Percentiles rank a stretch among this genome's conserved stretches.
phyloP scores from a whole-genome alignment of 2,113 vertebrate species.

The Forbesichthys papilliferus region DNA sequence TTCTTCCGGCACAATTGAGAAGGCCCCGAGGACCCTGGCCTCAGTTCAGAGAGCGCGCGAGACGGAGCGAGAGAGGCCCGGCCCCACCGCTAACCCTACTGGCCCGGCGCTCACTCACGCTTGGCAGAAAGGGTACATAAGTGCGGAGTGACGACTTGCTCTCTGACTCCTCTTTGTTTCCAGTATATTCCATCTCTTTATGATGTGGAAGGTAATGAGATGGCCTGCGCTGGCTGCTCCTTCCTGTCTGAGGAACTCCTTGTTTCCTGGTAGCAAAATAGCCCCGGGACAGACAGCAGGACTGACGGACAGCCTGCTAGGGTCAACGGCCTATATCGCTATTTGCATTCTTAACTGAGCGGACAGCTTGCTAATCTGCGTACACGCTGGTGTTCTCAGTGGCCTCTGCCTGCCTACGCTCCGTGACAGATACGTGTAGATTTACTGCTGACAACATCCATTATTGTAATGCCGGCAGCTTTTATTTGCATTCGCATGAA shows the following conservation, averaged over 20 bases:
- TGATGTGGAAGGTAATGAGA: conserved; percentile 44
- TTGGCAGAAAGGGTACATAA: conserved; percentile 42
- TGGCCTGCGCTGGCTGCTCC: conserved; percentile 5
- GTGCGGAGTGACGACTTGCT: conserved; percentile 38
- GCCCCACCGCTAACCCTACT: conserved; percentile 27
- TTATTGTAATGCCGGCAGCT: too few relatives aligned
- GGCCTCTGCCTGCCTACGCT: background rate
- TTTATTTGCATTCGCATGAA: background rate
- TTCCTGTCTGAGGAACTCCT: conserved; percentile 22
- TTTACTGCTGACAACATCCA: too few relatives aligned
- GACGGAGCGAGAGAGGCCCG: conserved; percentile 19
- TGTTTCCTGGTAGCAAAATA: conserved; percentile 38
- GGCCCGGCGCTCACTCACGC: conserved; percentile 45
- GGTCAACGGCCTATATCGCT: conserved; percentile 6
- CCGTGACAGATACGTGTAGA: background rate
- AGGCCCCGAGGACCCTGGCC: conserved; percentile 62
- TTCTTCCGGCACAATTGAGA: conserved; percentile 69
- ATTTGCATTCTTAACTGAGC: conserved; percentile 28
- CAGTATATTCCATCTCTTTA: conserved; percentile 15
- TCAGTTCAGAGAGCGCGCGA: conserved; percentile 49
- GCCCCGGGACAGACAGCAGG: conserved; percentile 29
- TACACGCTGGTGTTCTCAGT: background rate
- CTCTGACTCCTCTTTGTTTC: conserved; percentile 41
- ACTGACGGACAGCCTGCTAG: conserved; percentile 34
- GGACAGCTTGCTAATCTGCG: background rate